phyloP scores from a whole-genome alignment of 1,140 invertebrate genomes.

The Megalopta genalis region DNA sequence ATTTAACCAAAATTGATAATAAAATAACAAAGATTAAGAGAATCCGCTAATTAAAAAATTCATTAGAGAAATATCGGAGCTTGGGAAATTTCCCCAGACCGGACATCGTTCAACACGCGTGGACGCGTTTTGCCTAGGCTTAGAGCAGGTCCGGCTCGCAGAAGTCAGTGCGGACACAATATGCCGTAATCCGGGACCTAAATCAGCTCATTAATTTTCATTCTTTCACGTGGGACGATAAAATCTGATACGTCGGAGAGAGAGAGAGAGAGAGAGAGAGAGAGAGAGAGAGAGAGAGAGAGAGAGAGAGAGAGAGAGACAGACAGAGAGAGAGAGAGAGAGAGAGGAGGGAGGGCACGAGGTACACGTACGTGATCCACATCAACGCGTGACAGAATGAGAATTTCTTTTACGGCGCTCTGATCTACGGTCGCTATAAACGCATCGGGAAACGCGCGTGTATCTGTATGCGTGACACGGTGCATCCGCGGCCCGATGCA shows the following conservation, averaged over 20 bases:
- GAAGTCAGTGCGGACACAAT: constrained; percentile 29
- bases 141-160: background rate
- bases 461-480: constrained; percentile 22
- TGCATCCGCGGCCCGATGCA: constrained; percentile 33
- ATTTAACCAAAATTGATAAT: too few relatives aligned
- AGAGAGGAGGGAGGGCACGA: constrained; percentile 45
- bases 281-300: background rate
- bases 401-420: constrained; percentile 47
- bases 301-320: background rate
- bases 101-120: background rate
- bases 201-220: constrained; percentile 72
- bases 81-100: too few relatives aligned
- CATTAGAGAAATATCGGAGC: too few relatives aligned
- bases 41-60: too few relatives aligned
- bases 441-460: constrained; percentile 6
- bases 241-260: constrained; percentile 50
- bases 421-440: background rate
- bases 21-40: too few relatives aligned
- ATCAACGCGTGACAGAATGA: constrained; percentile 49
- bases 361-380: constrained; percentile 48
- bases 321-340: too few relatives aligned
- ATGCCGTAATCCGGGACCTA: constrained; percentile 43
- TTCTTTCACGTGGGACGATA: constrained; percentile 64
- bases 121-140: background rate
- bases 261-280: too few relatives aligned